Evolutionary conservation across 2,888 invertebrate genomes (phyloP).

Genomic region (Penaeus monodon): DNA sequence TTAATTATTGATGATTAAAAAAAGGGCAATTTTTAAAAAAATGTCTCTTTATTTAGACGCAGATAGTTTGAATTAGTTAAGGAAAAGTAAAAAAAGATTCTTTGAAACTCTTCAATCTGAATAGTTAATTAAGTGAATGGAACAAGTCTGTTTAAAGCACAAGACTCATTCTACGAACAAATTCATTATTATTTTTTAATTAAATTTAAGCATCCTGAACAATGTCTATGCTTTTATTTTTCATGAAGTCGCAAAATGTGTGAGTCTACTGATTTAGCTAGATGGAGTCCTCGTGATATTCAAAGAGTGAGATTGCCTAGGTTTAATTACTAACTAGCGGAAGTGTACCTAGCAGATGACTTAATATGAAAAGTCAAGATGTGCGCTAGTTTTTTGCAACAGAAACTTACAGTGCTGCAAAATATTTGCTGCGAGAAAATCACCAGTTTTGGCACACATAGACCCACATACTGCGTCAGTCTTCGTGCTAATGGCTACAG

Average conservation of each 20-base stretch:
- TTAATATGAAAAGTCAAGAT: conserved; percentile 30
- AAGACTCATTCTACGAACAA: too few relatives aligned
- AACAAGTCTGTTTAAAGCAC: too few relatives aligned
- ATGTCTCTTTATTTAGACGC: conserved; percentile 47
- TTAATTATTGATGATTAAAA: conserved; percentile 24
- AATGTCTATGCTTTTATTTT: conserved; percentile 57
- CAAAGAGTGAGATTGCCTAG: conserved; percentile 23
- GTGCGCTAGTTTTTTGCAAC: conserved; percentile 51
- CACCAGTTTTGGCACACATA: conserved; percentile 38
- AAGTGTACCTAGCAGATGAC: conserved; percentile 46
- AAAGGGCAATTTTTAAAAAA: conserved; percentile 18
- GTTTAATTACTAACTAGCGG: conserved; percentile 35
- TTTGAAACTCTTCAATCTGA: too few relatives aligned
- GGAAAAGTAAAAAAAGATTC: not conserved
- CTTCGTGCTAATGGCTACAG: not conserved
- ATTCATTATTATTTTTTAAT: too few relatives aligned
- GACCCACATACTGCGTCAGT: conserved; percentile 33
- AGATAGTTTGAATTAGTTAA: conserved; percentile 1
- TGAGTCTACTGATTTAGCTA: conserved; percentile 51
- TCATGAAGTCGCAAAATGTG: conserved; percentile 57
- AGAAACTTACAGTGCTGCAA: conserved; percentile 49
- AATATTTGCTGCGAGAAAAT: conserved; percentile 41
- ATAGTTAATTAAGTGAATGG: too few relatives aligned
- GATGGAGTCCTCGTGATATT: conserved; percentile 36
- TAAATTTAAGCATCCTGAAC: conserved; percentile 42